phyloP scores from a whole-genome alignment of 2,113 vertebrate species.

The Mobula birostris region DNA sequence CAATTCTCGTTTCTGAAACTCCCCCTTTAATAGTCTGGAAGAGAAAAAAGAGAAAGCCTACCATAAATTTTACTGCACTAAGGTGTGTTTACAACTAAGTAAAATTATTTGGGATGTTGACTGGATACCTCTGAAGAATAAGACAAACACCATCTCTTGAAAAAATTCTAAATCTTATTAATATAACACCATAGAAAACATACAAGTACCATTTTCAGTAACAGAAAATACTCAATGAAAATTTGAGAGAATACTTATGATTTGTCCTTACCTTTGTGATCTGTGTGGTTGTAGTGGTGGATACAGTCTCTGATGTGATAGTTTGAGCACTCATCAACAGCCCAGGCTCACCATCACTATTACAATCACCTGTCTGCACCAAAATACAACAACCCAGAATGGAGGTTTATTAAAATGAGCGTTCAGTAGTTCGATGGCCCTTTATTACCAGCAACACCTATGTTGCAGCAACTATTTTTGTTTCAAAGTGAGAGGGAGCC shows the following conservation, averaged over 20 bases:
- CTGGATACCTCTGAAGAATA: not conserved
- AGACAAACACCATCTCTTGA: not conserved
- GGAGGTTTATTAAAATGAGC: not conserved
- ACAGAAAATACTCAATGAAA: not conserved
- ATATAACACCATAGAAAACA: not conserved
- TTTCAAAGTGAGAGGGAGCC: not conserved
- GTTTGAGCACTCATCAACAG: slow-evolving; percentile 89
- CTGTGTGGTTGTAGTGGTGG: slow-evolving; percentile 97
- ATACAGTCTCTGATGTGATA: slow-evolving; percentile 92
- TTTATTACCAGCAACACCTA: no score
- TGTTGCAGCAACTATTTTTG: not conserved
- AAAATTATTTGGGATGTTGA: not conserved
- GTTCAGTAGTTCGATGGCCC: not conserved
- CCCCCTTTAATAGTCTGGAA: slow-evolving; percentile 91
- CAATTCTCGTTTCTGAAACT: slow-evolving; percentile 93
- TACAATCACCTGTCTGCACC: slow-evolving; percentile 67
- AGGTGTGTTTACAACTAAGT: not conserved
- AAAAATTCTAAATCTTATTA: not conserved
- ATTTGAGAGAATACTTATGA: not conserved
- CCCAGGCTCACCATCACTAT: slow-evolving; percentile 73
- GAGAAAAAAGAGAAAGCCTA: slow-evolving; percentile 34
- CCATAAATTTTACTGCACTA: not conserved
- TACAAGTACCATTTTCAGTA: not conserved
- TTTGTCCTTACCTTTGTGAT: slow-evolving; percentile 83
- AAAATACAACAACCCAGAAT: slow-evolving; percentile 40